Evolutionary conservation across 2,888 invertebrate species (phyloP), one percentile per base, ranked within the genome.

Genomic region (Macrosoma leucophasiata): DNA sequence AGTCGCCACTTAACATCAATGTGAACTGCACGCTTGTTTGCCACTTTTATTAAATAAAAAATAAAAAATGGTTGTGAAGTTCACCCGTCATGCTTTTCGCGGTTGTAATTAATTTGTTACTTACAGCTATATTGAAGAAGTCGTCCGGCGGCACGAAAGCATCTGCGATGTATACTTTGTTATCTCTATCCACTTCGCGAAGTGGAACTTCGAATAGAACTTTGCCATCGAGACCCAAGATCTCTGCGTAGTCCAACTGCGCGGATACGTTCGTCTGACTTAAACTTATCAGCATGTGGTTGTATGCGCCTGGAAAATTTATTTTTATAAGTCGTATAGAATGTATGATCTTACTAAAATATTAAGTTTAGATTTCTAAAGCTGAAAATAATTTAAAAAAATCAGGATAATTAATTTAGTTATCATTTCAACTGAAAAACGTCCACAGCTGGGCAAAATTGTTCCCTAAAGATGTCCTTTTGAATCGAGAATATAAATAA

Each of bases 41-140:
- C n/a, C n/a, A n/a, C n/a, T n/a, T n/a, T n/a, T n/a, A n/a, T n/a
- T n/a, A n/a, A n/a, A n/a, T n/a, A n/a, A n/a, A n/a, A n/a, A n/a
- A n/a, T n/a, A n/a, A n/a, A n/a, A n/a, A n/a, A n/a, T n/a, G n/a
- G n/a, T n/a, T n/a, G n/a, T n/a, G n/a, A n/a, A n/a, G n/a, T n/a
- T n/a, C n/a, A n/a, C n/a, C n/a, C n/a, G n/a, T n/a, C n/a, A n/a
- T n/a, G n/a, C n/a, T n/a, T n/a, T n/a, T n/a, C n/a, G n/a, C n/a
- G n/a, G n/a, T n/a, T n/a, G n/a, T n/a, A n/a, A n/a, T n/a, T n/a
- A n/a, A n/a, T n/a, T n/a, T n/a, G n/a, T n/a, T 29, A 70, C 82
- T 75, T 51, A 90, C 90, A 63, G 87, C 86, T 23, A 91, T 77
- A 61, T 90, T 89, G 64, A 91, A 91, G 49, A 88, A 86, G 3